Evolutionary conservation across 2,888 invertebrate genomes (phyloP), one percentile per base, ranked within the genome.

Genomic region (Dinocampus coccinellae): DNA sequence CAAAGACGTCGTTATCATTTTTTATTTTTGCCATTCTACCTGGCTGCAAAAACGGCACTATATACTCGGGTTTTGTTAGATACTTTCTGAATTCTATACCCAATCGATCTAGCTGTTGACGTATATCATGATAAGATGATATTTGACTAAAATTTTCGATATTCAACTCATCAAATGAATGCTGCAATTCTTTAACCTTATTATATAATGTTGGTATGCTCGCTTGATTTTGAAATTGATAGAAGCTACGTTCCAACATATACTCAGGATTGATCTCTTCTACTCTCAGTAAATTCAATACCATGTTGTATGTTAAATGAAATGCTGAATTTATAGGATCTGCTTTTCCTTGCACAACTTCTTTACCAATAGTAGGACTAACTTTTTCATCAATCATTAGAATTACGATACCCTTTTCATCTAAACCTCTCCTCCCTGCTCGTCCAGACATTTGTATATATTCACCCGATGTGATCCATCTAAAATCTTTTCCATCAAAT

Each of bases 381-480:
- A 99, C 96, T 88, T 97, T 96, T 88, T 99, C 97, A 87, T 99
- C 99, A 20, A 99, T 94, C 97, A 99, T 99, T 57, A 99, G 90
- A 78, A 99, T 99, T 7, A 99, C 99, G 70, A 99, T 97, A 76
- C 95, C 96, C 88, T 97, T 96, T 87, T 98, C 98, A 87, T 99
- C 99, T 60, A 98, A 89, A 70, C 99, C 99, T 87, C 99, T 92
- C 69, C 99, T 92, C 1, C 99, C 99, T 0, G 99, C 99, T 76
- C 99, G 92, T 0, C 99, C 99, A 11, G 98, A 97, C 99, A 99
- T 99, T 88, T 99, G 99, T 78, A 99, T 99, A 85, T 99, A 99
- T 88, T 99, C 99, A 7, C 99, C 99, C 0, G 98, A 98, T 0
- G 97, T 94, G 71, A 97, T 90, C 93, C 95, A 98, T 88, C 99